Conservation (phyloP, 2,113 vertebrate species). For the Entomyzon cyanotis region DNA sequence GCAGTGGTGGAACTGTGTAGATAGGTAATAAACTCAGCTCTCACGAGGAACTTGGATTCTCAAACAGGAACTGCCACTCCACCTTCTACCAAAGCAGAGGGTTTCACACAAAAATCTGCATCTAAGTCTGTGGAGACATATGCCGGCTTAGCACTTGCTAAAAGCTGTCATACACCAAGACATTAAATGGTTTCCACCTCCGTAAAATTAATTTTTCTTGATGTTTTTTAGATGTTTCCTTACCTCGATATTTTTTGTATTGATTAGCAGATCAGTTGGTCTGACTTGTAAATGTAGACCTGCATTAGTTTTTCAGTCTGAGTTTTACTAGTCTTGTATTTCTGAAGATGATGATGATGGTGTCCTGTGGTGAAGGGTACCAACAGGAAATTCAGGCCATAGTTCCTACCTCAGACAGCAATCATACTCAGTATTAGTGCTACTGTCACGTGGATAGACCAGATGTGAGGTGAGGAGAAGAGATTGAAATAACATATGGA, state of each 20-base stretch:
- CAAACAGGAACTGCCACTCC: not conserved
- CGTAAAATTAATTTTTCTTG: not conserved
- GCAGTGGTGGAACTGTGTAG: not conserved
- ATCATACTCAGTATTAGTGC: not conserved
- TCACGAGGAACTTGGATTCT: not conserved
- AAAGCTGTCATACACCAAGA: not conserved
- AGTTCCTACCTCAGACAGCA: not conserved
- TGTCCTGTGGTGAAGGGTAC: not conserved
- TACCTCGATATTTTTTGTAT: not conserved
- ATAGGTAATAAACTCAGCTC: not conserved
- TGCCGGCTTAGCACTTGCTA: not conserved
- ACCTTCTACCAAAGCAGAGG: not conserved
- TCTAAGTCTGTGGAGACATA: not conserved
- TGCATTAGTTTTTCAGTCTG: not conserved
- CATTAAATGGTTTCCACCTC: not conserved
- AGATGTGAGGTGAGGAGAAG: not conserved
- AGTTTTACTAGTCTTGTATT: not conserved
- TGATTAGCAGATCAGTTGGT: not conserved
- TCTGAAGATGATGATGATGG: not conserved
- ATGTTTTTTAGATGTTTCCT: not conserved
- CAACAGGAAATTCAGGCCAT: not conserved
- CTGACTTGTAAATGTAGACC: not conserved
- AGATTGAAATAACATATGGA: not conserved
- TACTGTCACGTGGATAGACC: not conserved
- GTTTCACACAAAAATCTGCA: not conserved